Base-by-base conservation (phyloP, 2,113 vertebrate genomes). In the Poecilia latipinna region DNA sequence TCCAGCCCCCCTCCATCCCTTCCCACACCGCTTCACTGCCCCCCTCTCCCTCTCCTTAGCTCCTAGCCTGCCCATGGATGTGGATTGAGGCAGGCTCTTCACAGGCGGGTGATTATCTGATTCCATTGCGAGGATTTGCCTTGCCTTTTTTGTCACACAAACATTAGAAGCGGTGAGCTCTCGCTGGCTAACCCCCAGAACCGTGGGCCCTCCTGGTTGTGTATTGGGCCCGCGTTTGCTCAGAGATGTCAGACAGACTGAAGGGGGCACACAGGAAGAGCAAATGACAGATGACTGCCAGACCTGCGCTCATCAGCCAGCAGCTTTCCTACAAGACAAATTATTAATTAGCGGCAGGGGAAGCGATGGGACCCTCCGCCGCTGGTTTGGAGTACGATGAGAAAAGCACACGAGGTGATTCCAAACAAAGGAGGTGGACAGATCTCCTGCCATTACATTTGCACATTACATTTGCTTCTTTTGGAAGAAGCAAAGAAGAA, bases 31-130 rank as follows among this genome's bases (percentile, higher is more conserved):
- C 78, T 33, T 33, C 33, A 7, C 1, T 73, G 73, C 70, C n/a
- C 28, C 31, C 15, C 44, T 19, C 15, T 48, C 13, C 35, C 8
- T 11, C 8, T 37, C 35, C 35, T 37, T 11, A 37, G 10, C 26
- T 1, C 78, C 70, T 68, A 73, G 71, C 74, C 63, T 24, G 12
- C 64, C 88, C 70, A 71, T 74, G 90, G 92, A 97, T 96, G 96
- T 97, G 95, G 94, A 97, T 96, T 97, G 96, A 91, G 93, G 86
- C 87, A 92, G 89, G 92, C 94, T 96, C 95, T 96, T 97, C 96
- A 96, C 96, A 95, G 91, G 92, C 92, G 92, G 91, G 94, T 96
- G 95, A 96, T 96, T 96, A 96, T 95, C 94, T 95, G 92, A 94
- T 95, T 94, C 94, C 93, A 93, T 93, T 95, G 95, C 91, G 77